These are phyloP conservation scores for Serilophus lunatus DNA, from an alignment of 2,113 vertebrate species.

Conservation along the genomic window DNA sequence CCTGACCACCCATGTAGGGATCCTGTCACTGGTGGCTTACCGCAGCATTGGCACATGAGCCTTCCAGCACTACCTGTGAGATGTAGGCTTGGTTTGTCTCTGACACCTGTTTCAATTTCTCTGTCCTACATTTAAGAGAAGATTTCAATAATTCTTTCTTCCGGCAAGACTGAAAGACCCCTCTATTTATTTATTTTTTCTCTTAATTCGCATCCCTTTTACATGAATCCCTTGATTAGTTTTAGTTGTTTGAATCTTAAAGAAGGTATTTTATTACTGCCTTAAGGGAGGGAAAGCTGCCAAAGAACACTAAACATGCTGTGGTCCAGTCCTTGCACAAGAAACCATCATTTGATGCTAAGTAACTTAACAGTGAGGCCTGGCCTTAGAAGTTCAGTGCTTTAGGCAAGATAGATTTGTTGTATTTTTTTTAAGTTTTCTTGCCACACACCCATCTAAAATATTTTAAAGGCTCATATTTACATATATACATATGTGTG, in stretches of 20 bases:
- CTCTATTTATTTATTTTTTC: background rate
- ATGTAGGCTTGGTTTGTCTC: background rate
- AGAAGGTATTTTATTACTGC: constrained; percentile 9
- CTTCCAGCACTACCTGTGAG: background rate
- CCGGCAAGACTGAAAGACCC: background rate
- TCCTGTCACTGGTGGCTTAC: constrained; percentile 12
- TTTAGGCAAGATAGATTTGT: background rate
- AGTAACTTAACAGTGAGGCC: background rate
- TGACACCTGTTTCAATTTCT: background rate
- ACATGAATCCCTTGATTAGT: background rate
- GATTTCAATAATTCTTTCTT: background rate
- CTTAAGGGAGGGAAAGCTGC: background rate
- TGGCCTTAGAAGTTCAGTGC: background rate
- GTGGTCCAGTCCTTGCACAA: constrained; percentile 9
- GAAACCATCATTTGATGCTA: background rate
- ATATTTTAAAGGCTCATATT: background rate
- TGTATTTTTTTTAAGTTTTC: background rate
- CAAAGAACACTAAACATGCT: background rate
- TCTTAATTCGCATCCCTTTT: background rate
- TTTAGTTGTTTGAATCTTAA: background rate
- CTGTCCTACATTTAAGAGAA: background rate
- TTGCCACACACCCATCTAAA: background rate
- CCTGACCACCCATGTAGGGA: constrained; percentile 25
- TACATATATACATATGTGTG: background rate
- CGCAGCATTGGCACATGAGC: background rate